Conservation (phyloP, 2,113 vertebrate genomes). For the Rhinolophus sinicus region DNA sequence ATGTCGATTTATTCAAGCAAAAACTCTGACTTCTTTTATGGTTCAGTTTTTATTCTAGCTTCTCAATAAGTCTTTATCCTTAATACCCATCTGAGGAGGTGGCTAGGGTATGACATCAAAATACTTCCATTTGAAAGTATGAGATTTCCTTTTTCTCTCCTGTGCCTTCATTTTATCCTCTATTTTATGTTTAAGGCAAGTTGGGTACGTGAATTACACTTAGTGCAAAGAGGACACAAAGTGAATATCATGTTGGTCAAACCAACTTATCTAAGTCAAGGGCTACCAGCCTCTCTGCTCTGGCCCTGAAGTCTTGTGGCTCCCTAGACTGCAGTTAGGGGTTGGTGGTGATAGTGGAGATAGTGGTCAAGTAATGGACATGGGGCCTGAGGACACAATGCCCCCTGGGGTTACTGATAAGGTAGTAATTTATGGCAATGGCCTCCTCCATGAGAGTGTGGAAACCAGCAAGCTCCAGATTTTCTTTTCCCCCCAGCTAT, state of each 20-base stretch:
- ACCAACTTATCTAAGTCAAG: neutral
- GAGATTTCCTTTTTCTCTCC: neutral
- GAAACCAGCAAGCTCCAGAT: neutral
- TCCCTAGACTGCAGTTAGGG: neutral
- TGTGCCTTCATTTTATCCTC: neutral
- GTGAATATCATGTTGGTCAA: neutral
- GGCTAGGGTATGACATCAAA: neutral
- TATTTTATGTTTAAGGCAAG: neutral
- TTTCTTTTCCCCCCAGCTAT: neutral
- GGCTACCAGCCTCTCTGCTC: neutral
- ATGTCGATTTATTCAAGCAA: neutral
- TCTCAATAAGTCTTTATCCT: neutral
- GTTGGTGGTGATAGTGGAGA: neutral
- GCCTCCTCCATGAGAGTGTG: neutral
- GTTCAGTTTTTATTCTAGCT: neutral
- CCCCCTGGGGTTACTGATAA: neutral
- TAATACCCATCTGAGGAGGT: neutral
- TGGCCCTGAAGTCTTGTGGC: neutral
- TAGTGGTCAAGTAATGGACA: too few relatives aligned
- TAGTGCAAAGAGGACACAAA: neutral
- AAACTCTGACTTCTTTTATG: neutral
- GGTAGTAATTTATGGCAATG: too few relatives aligned
- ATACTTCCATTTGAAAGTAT: neutral
- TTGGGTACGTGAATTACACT: neutral
- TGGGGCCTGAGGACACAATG: fast-evolving